These are phyloP conservation scores for Bolborhynchus lineola DNA, from an alignment of 2,113 vertebrate genomes.

Conservation along the genomic window DNA sequence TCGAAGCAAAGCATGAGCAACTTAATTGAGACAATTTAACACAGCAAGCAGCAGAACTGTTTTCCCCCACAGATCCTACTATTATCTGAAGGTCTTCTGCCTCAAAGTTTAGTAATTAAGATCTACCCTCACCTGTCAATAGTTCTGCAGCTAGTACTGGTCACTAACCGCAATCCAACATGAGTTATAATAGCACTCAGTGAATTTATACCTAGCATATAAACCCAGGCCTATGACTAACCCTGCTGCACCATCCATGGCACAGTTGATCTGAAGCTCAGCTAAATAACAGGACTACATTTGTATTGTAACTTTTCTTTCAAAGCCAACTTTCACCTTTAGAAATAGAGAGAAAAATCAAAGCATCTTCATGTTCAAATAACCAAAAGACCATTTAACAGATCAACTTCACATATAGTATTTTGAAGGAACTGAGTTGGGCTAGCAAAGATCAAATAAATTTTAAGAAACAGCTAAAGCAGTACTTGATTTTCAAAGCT, in stretches of 20 bases:
- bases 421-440: background rate
- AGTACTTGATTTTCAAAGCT: background rate
- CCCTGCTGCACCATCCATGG: fast-evolving
- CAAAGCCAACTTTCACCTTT: background rate
- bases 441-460: background rate
- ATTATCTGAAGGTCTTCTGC: background rate
- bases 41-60: background rate
- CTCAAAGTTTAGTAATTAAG: background rate
- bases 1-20: background rate
- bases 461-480: background rate
- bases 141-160: background rate
- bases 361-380: background rate
- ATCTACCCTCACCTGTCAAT: background rate
- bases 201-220: background rate
- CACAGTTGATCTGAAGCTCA: fast-evolving
- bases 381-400: background rate
- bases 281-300: background rate
- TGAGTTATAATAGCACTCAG: background rate
- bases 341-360: background rate
- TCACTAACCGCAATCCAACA: background rate
- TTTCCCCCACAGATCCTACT: background rate
- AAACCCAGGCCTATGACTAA: background rate
- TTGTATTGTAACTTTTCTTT: background rate
- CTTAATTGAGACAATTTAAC: background rate
- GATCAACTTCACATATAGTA: background rate